Percentiles rank a stretch among this genome's conserved stretches.
Evolutionary conservation across 2,888 invertebrate species (phyloP).

Genomic region (Macrophya annulata): DNA sequence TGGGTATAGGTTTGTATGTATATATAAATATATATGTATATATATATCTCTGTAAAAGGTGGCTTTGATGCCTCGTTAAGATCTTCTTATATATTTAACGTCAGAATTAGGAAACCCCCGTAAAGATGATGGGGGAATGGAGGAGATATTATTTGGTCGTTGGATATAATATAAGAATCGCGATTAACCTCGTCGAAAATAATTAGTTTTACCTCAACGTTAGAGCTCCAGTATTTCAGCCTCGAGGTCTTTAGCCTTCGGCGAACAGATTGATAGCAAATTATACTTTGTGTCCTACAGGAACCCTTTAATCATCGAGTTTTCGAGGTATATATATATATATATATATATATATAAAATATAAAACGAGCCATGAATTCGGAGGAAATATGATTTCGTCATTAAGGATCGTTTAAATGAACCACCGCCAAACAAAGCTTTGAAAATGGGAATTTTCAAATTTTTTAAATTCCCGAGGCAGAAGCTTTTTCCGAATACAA

Average conservation of each 20-base stretch:
- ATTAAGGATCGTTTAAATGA: constrained; percentile 31
- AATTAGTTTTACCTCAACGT: constrained; percentile 31
- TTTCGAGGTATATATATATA: background rate
- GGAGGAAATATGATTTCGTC: constrained; percentile 39
- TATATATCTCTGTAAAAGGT: background rate
- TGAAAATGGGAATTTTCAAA: background rate
- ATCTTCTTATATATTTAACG: background rate
- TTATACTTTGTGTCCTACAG: background rate
- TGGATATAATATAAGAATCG: constrained; percentile 10
- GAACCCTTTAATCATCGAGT: constrained; percentile 36
- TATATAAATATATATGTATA: no score
- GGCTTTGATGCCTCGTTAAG: constrained; percentile 18
- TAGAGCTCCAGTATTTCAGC: background rate
- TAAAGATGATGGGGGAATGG: background rate
- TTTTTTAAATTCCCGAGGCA: constrained; percentile 13
- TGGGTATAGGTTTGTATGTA: background rate
- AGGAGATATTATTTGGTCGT: constrained; percentile 37
- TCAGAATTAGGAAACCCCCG: background rate
- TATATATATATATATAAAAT: no score
- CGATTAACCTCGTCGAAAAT: constrained; percentile 30
- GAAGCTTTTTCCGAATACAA: background rate
- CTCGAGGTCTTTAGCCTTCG: no score
- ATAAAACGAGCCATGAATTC: constrained; percentile 12
- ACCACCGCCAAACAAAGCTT: constrained; percentile 37
- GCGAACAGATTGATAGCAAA: background rate